phyloP scores from a whole-genome alignment of 2,888 invertebrate genomes.

The Venustoraphidia nigricollis region DNA sequence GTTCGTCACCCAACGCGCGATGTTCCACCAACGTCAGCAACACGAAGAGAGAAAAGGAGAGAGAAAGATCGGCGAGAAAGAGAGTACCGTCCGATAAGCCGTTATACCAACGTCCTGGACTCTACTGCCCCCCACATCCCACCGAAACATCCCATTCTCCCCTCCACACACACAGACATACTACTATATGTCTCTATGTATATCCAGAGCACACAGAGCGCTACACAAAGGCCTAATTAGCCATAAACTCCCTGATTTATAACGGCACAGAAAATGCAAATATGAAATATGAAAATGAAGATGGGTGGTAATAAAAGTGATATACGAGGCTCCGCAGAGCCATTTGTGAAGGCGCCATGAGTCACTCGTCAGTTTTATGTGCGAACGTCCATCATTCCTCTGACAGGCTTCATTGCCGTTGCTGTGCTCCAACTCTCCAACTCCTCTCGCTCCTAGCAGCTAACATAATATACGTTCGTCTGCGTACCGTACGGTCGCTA shows the following conservation, averaged over 20 bases:
- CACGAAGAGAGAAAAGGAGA: too few relatives aligned
- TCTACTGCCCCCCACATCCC: conserved; percentile 17
- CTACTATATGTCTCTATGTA: too few relatives aligned
- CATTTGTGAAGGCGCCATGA: conserved; percentile 52
- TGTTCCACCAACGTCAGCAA: too few relatives aligned
- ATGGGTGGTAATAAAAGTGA: conserved; percentile 61
- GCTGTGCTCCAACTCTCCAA: too few relatives aligned
- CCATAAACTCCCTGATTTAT: conserved; percentile 49
- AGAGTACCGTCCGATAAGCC: conserved; percentile 29
- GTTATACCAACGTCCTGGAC: conserved; percentile 26
- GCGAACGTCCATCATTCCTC: conserved; percentile 52
- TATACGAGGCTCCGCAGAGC: conserved; percentile 63
- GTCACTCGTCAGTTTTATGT: conserved; percentile 62
- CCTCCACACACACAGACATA: conserved; percentile 24
- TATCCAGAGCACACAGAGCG: too few relatives aligned
- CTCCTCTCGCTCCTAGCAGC: too few relatives aligned
- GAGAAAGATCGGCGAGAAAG: too few relatives aligned
- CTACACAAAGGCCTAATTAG: conserved; percentile 37
- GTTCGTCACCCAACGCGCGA: too few relatives aligned
- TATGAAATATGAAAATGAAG: conserved; percentile 43
- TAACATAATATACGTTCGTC: too few relatives aligned
- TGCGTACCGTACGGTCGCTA: too few relatives aligned
- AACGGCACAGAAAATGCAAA: conserved; percentile 42
- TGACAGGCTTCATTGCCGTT: conserved; percentile 45
- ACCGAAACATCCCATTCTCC: too few relatives aligned